Conservation (phyloP, 2,113 vertebrate species). For the Coryphaenoides rupestris region DNA sequence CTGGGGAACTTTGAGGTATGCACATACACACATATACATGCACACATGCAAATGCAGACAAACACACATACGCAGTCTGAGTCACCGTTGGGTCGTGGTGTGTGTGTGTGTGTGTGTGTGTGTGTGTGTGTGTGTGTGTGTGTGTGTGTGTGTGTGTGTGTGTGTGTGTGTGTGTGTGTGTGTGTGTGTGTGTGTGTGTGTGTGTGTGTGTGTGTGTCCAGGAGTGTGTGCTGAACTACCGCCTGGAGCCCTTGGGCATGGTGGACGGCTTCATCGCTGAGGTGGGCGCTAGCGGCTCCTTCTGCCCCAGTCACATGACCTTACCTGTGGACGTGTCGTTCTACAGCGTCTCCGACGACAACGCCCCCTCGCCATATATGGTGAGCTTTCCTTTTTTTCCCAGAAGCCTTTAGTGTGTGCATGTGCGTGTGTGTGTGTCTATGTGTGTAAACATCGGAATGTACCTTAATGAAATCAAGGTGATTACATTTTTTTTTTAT, state of each 20-base stretch:
- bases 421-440: not conserved
- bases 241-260: conserved; percentile 86
- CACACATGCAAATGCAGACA: not conserved
- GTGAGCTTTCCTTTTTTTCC: conserved; percentile 58
- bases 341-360: conserved; percentile 98
- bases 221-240: conserved; percentile 97
- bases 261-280: conserved; percentile 94
- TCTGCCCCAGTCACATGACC: conserved; percentile 96
- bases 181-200: conserved; percentile 89
- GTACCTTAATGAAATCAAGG: too few species aligned
- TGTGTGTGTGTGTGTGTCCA: conserved; percentile 42
- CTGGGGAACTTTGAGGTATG: conserved; percentile 99
- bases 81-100: not conserved
- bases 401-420: not conserved
- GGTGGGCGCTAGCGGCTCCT: conserved; percentile 93
- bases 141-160: conserved; percentile 79
- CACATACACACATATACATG: conserved; percentile 7
- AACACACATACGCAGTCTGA: not conserved
- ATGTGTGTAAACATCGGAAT: too few species aligned
- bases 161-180: conserved; percentile 56
- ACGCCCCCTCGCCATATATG: conserved; percentile 98
- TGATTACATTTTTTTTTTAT: too few species aligned
- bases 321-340: conserved; percentile 96
- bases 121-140: conserved; percentile 84
- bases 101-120: conserved; percentile 1